These are phyloP conservation scores for Acropora yongei DNA, from an alignment of 64 coral and sea anemone species.

Conservation along the genomic window DNA sequence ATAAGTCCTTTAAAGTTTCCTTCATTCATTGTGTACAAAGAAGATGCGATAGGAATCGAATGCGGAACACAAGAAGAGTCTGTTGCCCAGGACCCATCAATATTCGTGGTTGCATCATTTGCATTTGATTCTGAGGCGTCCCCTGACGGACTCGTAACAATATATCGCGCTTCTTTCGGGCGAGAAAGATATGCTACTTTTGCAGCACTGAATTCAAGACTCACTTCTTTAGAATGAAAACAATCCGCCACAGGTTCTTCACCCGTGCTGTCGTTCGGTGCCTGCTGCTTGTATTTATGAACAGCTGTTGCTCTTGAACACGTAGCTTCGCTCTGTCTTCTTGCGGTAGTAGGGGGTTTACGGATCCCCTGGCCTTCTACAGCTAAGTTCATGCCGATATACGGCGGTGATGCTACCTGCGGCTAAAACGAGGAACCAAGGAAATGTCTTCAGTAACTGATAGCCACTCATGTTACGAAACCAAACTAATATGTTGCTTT, in stretches of 20 bases:
- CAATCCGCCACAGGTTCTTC: background rate
- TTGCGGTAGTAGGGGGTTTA: constrained; percentile 24
- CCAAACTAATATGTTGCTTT: too few species aligned
- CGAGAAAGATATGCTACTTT: constrained; percentile 53
- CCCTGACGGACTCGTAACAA: constrained; percentile 43
- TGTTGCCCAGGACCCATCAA: constrained; percentile 66
- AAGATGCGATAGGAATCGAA: constrained; percentile 44
- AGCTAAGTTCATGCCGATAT: constrained; percentile 90
- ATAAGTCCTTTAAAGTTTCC: constrained; percentile 52
- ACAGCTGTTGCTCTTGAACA: background rate
- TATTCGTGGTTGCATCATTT: constrained; percentile 32
- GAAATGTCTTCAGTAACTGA: background rate
- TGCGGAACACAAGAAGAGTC: constrained; percentile 33
- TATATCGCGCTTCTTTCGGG: constrained; percentile 56
- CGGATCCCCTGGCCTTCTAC: constrained; percentile 82
- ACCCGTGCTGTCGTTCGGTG: background rate
- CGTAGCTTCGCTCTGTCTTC: constrained; percentile 27
- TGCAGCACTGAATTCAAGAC: background rate
- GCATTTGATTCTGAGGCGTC: background rate
- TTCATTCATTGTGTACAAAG: constrained; percentile 41
- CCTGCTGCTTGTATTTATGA: background rate
- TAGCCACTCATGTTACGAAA: too few species aligned
- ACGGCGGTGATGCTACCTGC: constrained; percentile 83
- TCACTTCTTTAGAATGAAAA: background rate
- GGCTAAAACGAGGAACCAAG: constrained; percentile 45